Percentiles rank a stretch among this genome's conserved stretches.
Conservation (phyloP, 2,113 vertebrate species). For the Eira barbara region DNA sequence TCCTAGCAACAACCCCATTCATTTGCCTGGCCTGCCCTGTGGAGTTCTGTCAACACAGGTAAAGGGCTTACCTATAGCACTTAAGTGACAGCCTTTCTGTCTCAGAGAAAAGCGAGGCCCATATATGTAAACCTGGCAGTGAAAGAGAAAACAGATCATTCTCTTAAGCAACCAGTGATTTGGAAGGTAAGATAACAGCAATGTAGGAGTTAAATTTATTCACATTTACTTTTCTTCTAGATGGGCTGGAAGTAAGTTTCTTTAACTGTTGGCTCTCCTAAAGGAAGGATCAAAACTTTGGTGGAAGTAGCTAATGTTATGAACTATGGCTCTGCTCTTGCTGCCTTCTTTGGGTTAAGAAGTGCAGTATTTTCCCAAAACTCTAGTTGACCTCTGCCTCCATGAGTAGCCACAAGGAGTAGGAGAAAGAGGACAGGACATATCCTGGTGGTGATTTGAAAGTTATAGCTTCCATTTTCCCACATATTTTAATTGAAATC, state of each 20-base stretch:
- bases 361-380: conserved; percentile 32
- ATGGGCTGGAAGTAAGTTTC: neutral
- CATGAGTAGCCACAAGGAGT: neutral
- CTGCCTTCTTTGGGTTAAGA: conserved; percentile 21
- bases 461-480: neutral
- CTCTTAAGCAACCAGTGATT: neutral
- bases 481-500: conserved; percentile 1
- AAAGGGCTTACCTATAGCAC: neutral
- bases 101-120: neutral
- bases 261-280: conserved; percentile 27
- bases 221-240: neutral
- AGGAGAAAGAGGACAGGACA: neutral
- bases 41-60: conserved; percentile 65
- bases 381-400: neutral
- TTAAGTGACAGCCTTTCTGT: conserved; percentile 5
- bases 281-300: conserved; percentile 29
- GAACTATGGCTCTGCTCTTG: neutral
- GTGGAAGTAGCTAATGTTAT: neutral
- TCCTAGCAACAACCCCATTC: conserved; percentile 60
- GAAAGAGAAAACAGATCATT: neutral
- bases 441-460: neutral
- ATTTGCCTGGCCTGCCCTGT: conserved; percentile 12
- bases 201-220: conserved; percentile 27
- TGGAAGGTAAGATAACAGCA: conserved; percentile 26
- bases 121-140: neutral